phyloP scores from a whole-genome alignment of 2,797 vertebrate species.

The Eulemur albifrons region DNA sequence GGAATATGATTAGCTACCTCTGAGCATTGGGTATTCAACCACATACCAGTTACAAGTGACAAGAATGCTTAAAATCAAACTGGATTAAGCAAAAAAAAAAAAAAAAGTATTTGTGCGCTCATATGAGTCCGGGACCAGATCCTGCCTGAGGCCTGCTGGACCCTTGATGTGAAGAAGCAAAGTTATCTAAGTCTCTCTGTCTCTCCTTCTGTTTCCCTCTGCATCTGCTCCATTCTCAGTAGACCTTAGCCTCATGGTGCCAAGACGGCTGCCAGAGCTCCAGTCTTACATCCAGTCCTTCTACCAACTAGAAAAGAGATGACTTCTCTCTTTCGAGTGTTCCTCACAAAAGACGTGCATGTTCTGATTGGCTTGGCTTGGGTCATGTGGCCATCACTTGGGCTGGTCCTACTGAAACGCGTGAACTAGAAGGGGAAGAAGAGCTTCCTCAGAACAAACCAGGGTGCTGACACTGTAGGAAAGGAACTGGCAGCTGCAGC shows the following conservation, averaged over 20 bases:
- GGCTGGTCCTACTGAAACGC: background rate
- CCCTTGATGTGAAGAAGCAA: background rate
- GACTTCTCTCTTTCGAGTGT: background rate
- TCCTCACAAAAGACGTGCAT: background rate
- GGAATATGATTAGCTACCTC: background rate
- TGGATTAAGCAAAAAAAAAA: background rate
- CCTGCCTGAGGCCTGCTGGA: background rate
- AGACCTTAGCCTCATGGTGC: background rate
- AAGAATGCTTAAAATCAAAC: background rate
- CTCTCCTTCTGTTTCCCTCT: accelerated
- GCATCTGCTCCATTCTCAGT: background rate
- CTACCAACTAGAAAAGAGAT: background rate
- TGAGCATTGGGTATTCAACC: background rate
- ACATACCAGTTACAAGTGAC: background rate
- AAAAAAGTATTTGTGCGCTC: background rate
- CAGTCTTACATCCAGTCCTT: background rate
- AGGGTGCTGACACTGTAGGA: background rate
- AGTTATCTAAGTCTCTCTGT: background rate
- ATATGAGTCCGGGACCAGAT: background rate
- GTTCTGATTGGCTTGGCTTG: background rate
- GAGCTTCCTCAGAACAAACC: background rate
- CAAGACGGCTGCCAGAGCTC: background rate
- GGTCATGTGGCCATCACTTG: background rate
- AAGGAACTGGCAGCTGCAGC: background rate
- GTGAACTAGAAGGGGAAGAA: background rate